A percentile compares a stretch with the other conserved stretches of the same genome.
Conservation (phyloP, 2,113 vertebrate genomes). For the Athene cunicularia region DNA sequence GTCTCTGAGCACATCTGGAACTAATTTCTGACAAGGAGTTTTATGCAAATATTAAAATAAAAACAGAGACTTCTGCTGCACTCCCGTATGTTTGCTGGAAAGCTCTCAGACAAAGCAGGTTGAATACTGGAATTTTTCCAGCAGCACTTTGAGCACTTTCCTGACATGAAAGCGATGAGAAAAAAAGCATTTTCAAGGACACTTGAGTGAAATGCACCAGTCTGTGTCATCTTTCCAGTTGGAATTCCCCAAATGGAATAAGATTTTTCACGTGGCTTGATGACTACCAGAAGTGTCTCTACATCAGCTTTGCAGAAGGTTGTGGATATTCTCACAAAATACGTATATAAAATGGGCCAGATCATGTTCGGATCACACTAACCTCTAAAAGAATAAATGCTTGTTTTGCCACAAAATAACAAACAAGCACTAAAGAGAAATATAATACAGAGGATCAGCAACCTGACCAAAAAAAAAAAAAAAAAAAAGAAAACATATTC, state of each 20-base stretch:
- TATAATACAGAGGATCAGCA: background rate
- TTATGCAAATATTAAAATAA: slow-evolving; percentile 3
- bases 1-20: background rate
- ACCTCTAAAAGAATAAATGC: background rate
- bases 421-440: background rate
- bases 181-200: slow-evolving; percentile 38
- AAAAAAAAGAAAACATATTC: background rate
- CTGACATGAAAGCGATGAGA: slow-evolving; percentile 28
- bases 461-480: background rate
- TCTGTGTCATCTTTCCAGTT: slow-evolving; percentile 28
- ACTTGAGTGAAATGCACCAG: slow-evolving; percentile 21
- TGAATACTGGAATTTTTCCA: background rate
- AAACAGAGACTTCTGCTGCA: background rate
- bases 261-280: background rate
- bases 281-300: background rate
- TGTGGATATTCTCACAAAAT: background rate
- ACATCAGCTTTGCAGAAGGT: background rate
- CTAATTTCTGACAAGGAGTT: background rate
- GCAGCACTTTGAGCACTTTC: slow-evolving; percentile 23
- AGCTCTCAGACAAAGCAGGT: background rate
- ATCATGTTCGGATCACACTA: background rate
- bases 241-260: slow-evolving; percentile 3
- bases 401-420: background rate
- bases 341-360: background rate
- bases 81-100: background rate